A percentile compares a stretch with the other conserved stretches of the same genome.
Conservation (phyloP, 2,888 invertebrate species). For the Apodemia zela region DNA sequence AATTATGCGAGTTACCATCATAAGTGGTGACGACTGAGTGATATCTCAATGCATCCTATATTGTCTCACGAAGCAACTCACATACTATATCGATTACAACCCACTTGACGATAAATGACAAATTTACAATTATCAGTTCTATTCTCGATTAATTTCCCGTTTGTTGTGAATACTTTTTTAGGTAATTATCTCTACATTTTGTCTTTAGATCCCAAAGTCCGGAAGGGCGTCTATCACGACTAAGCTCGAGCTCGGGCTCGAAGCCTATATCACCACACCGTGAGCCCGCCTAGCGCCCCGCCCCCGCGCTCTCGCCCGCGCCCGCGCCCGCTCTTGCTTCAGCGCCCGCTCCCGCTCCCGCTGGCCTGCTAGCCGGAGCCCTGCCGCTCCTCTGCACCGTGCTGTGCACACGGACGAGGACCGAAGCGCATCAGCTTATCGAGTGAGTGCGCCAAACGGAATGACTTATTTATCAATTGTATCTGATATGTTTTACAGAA, state of each 20-base stretch:
- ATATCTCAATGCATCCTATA: no score
- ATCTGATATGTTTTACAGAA: background rate
- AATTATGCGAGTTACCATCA: no score
- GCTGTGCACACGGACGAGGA: slow-evolving; percentile 60
- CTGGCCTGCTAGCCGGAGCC: slow-evolving; percentile 56
- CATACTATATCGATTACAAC: no score
- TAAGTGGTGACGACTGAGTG: no score
- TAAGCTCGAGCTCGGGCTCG: slow-evolving; percentile 54
- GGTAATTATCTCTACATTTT: background rate
- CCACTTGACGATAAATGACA: no score
- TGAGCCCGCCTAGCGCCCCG: slow-evolving; percentile 68
- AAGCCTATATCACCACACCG: slow-evolving; percentile 67
- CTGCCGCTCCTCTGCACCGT: slow-evolving; percentile 65
- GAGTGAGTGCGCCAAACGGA: slow-evolving; percentile 38
- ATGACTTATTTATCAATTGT: background rate
- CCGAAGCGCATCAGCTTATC: slow-evolving; percentile 47
- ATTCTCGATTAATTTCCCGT: no score
- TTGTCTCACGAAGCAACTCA: no score
- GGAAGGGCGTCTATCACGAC: slow-evolving; percentile 64
- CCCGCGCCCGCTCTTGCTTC: slow-evolving; percentile 69
- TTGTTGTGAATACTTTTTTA: no score
- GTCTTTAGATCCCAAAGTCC: slow-evolving; percentile 59
- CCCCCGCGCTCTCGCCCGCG: slow-evolving; percentile 52
- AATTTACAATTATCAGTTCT: no score
- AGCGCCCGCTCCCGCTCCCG: slow-evolving; percentile 48